Evolutionary conservation across 2,888 invertebrate species (phyloP).

Genomic region (Napeogenes inachia): DNA sequence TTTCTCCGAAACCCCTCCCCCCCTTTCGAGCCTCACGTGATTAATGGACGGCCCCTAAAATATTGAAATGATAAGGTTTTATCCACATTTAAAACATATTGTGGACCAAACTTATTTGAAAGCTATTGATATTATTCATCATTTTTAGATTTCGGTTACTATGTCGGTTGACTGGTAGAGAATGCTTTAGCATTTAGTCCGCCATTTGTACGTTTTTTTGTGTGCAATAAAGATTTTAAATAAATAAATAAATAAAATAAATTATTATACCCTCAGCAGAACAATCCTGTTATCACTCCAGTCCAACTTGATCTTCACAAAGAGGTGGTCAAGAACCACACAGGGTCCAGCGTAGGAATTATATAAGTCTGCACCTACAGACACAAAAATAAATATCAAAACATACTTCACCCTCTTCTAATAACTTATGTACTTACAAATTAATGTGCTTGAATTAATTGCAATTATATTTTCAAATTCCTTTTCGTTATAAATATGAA

Average conservation of each 20-base stretch:
- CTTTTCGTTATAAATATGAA: conserved; percentile 52
- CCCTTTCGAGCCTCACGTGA: too few species aligned
- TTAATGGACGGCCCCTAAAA: too few species aligned
- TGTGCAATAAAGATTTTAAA: too few species aligned
- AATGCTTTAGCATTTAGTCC: too few species aligned
- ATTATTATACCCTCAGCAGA: conserved; percentile 49
- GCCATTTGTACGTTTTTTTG: too few species aligned
- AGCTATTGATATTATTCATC: too few species aligned
- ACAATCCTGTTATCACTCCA: conserved; percentile 58
- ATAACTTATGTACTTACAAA: conserved; percentile 51
- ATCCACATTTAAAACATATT: background rate
- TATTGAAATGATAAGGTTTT: too few species aligned
- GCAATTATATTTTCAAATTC: conserved; percentile 51
- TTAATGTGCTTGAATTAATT: conserved; percentile 43
- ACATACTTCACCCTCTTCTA: background rate
- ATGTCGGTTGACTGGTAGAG: too few species aligned
- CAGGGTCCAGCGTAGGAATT: conserved; percentile 53
- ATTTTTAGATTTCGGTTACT: too few species aligned
- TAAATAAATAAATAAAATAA: too few species aligned
- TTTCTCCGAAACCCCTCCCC: too few species aligned
- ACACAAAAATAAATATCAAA: background rate
- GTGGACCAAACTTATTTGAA: conserved; percentile 1
- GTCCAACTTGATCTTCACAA: conserved; percentile 54
- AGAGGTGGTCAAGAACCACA: conserved; percentile 52
- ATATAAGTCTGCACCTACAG: conserved; percentile 62